Base-by-base conservation (phyloP, 2,888 invertebrate genomes). In the Ceramica pisi region DNA sequence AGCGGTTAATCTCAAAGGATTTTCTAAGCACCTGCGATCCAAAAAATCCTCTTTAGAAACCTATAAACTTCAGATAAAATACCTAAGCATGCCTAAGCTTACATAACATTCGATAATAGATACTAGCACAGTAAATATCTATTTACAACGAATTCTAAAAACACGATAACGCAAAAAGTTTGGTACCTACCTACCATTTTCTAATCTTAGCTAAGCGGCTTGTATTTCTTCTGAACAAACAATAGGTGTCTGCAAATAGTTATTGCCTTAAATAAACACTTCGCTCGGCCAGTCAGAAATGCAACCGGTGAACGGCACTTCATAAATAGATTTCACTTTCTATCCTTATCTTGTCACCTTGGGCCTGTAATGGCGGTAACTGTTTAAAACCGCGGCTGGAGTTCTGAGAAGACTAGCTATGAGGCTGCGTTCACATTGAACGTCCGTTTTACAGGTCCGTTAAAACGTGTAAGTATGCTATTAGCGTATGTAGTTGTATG, bases 241-340 rank as follows among this genome's bases (percentile, higher is more conserved):
- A 86, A 88, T 78, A 81, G 80, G 64, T 59, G 61, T 57, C 69
- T 62, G 75, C 82, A 90, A 92, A 90, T 92, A 90, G 82, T 77
- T 77, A 82, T 73, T 72, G 85, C 82, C 79, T 85, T 81, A 88
- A 81, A 87, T 86, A 88, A 82, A 78, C 77, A 81, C 80, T 84
- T 71, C 75, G 64, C 83, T 71, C 75, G 64, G 72, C 51, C 74
- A 78, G 79, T 67, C 79, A 84, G 81, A 91, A 86, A 90, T 90
- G 88, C 90, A 90, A 89, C 87, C 70, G 89, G 93, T 91, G 92
- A 93, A 91, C 88, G 93, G 92, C 87, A 87, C 83, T 86, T 89
- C 89, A 84, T 73, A 90, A 92, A 91, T 93, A 92, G 93, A 92
- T 94, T 93, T 93, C 92, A 93, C 94, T 94, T 94, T 93, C 92